Evolutionary conservation across 2,888 invertebrate genomes (phyloP), one percentile per base, ranked within the genome.

Genomic region (Caenorhabditis panamensis): DNA sequence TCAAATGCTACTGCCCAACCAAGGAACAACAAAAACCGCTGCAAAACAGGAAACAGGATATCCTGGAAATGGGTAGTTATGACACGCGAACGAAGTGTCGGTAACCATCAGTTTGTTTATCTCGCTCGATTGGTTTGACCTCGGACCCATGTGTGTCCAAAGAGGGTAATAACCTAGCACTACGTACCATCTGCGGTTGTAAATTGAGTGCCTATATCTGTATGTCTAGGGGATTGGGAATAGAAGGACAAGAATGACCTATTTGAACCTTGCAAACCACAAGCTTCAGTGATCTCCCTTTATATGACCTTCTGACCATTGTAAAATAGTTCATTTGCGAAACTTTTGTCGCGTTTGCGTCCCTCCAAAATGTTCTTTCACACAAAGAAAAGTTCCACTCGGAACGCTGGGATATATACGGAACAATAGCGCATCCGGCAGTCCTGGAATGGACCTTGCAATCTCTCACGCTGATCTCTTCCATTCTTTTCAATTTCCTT

Each of bases 91-190:
- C 67, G 47, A 31, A 67, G 47, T 58, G 36, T 28, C 3, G 62
- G 71, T 56, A 62, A 62, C 37, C 26, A 49, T 20, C 36, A 16
- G 56, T 72, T 72, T 56, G 63, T 64, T 64, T 49, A 49, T 63
- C 31, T 16, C 62, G 47, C 37, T 49, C 72, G 28, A 64, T 58
- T 63, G 72, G 56, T 49, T 72, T 64, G 72, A 72, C 72, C 72
- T 72, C 72, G 62, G 37, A 1, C 49, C 26, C 28, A 37, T 24
- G 51, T 53, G 61, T n/a, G n/a, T 59, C n/a, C 22, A 8, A 53
- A 37, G 18, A 24, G 26, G 49, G 54, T 66, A 20, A 41, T 54
- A 54, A 62, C 71, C 47, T 20, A 31, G 31, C 31, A 31, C 16
- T 53, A 41, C 53, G 26, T 28, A 61, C 69, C 59, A 69, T 58